Evolutionary conservation across 2,888 invertebrate genomes (phyloP), one percentile per base, ranked within the genome.

Genomic region (Watsonalla binaria): DNA sequence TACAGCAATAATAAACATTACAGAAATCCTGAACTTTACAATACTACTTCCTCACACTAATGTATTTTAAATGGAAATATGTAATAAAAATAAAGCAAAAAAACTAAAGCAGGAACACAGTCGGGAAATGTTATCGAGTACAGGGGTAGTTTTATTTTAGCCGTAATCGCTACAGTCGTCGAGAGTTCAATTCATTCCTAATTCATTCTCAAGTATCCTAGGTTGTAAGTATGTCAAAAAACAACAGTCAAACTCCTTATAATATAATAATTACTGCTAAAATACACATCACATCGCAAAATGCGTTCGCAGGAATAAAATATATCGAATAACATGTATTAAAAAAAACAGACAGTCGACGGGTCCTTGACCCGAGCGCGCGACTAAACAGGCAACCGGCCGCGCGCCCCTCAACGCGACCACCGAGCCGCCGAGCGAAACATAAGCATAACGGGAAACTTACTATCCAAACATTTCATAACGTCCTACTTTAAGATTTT

Each of bases 271-370:
- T 91, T 91, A 92, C 89, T 88, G 90, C 91, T 92, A 92, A 89
- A 92, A 92, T 92, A 92, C 90, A 90, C 90, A 89, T 90, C 90
- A 90, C 89, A 89, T 94, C 94, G 94, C 94, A 94, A 94, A 94
- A 93, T 93, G 94, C 93, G 93, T 93, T 92, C 93, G 93, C 93
- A 93, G 93, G 92, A 94, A 94, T 94, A 94, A 94, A 94, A 94
- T 93, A 94, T 94, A 94, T 92, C 93, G 93, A 93, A 91, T 91
- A 91, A 91, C 90, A 91, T 91, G 89, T 90, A 90, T 86, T 91
- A 90, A 91, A 91, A 90, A 86, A 92, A 91, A 90, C 85, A 89
- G 85, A 89, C 90, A 84, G 87, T 85, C 86, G 76, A 76, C 78
- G 84, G 81, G 80, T 76, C 76, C 64, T 60, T 65, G 77, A 78